Conservation (phyloP, 2,888 invertebrate genomes). For the Serripes groenlandicus region DNA sequence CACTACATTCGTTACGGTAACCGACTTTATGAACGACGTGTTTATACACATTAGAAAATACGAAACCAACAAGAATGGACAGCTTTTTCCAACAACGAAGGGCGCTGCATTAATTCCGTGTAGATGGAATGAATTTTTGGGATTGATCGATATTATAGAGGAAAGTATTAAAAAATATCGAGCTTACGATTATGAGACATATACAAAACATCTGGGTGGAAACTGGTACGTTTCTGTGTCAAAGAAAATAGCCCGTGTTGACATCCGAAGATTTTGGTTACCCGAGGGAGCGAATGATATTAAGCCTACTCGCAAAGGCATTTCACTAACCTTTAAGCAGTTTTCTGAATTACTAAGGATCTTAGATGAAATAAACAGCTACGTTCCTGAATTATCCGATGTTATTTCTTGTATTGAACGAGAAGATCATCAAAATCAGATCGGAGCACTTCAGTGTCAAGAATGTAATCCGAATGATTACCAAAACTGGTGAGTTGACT, state of each 20-base stretch:
- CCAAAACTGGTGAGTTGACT: too few species aligned
- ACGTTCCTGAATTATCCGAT: not conserved
- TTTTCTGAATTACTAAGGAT: conserved; percentile 27
- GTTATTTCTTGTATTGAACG: not conserved
- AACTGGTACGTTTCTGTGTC: conserved; percentile 38
- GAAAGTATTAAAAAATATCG: too few species aligned
- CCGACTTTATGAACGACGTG: too few species aligned
- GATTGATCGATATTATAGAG: too few species aligned
- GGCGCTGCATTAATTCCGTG: too few species aligned
- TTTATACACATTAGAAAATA: too few species aligned
- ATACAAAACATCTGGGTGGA: conserved; percentile 47
- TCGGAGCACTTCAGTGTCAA: too few species aligned
- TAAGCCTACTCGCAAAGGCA: conserved; percentile 42
- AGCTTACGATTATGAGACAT: too few species aligned
- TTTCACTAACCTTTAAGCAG: conserved; percentile 36
- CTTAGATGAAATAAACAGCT: conserved; percentile 12
- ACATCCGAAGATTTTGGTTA: conserved; percentile 43
- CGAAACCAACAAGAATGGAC: too few species aligned
- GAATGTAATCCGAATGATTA: not conserved
- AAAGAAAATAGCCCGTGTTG: conserved; percentile 31
- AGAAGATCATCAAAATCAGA: not conserved
- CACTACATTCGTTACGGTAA: too few species aligned
- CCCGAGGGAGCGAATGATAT: conserved; percentile 29
- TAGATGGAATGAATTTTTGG: too few species aligned
- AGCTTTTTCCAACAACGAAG: too few species aligned